Conservation (phyloP, 2,797 vertebrate genomes). For the Ptychadena robeensis region DNA sequence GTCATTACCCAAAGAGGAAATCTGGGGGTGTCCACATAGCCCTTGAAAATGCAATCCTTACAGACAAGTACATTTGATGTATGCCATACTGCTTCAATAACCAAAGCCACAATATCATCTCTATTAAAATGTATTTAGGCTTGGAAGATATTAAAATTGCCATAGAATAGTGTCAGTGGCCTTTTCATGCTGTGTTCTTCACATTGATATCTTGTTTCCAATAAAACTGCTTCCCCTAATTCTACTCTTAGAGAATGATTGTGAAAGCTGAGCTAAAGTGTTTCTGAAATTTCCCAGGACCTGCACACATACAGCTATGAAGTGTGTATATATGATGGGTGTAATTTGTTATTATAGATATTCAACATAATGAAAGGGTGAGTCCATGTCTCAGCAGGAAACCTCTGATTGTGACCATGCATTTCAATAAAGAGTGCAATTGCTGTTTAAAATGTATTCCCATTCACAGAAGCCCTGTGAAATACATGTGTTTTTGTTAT, state of each 20-base stretch:
- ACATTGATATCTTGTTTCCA: neutral
- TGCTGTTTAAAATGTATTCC: slow-evolving; percentile 32
- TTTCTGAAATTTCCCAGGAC: slow-evolving; percentile 12
- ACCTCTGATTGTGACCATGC: slow-evolving; percentile 37
- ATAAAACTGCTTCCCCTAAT: neutral
- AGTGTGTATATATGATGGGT: neutral
- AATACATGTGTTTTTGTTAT: slow-evolving; percentile 57
- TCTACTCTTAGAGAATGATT: neutral
- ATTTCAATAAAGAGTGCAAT: slow-evolving; percentile 40
- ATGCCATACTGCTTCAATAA: neutral
- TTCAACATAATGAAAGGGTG: slow-evolving; percentile 14
- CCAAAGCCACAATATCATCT: neutral
- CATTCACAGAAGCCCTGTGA: slow-evolving; percentile 36
- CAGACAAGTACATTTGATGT: neutral
- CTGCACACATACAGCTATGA: neutral
- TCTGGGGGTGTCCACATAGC: too few relatives aligned
- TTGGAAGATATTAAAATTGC: neutral
- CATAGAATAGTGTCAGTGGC: neutral
- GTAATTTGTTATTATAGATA: slow-evolving; percentile 32
- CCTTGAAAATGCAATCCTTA: neutral
- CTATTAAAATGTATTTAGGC: neutral
- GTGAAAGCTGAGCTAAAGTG: neutral
- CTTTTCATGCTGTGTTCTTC: neutral
- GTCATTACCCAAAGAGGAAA: too few relatives aligned
- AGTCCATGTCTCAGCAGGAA: neutral